Conservation (phyloP, 2,888 invertebrate species). For the Eilema depressum region DNA sequence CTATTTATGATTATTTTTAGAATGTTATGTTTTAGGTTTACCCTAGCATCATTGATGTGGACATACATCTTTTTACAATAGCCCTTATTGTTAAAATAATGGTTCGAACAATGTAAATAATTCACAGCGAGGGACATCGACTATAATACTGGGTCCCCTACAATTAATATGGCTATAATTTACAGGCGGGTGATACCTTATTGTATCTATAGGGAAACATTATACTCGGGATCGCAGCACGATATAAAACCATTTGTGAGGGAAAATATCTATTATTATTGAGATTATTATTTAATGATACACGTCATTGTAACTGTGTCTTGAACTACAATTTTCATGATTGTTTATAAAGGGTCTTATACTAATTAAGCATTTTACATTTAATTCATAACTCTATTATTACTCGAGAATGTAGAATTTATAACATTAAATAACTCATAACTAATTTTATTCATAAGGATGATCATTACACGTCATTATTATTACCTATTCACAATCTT, state of each 20-base stretch:
- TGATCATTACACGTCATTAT: too few relatives aligned
- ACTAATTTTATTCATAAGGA: too few relatives aligned
- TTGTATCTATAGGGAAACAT: constrained; percentile 42
- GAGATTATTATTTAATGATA: background rate
- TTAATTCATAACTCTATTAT: too few relatives aligned
- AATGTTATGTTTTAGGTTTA: background rate
- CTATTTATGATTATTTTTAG: background rate
- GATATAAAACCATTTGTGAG: constrained; percentile 32
- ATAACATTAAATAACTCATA: too few relatives aligned
- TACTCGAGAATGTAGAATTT: too few relatives aligned
- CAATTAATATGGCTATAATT: constrained; percentile 76
- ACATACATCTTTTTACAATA: constrained; percentile 24
- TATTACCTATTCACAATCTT: too few relatives aligned
- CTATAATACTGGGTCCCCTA: constrained; percentile 63
- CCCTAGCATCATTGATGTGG: constrained; percentile 6
- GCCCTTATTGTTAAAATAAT: constrained; percentile 51
- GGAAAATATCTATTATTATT: constrained; percentile 13
- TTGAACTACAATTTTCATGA: background rate
- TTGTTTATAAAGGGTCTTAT: background rate
- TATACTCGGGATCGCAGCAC: constrained; percentile 44
- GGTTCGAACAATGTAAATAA: constrained; percentile 51
- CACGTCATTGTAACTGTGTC: background rate
- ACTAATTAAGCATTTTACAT: too few relatives aligned
- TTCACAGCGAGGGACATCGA: constrained; percentile 48
- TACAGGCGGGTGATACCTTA: constrained; percentile 50